Conservation (phyloP, 2,113 vertebrate species). For the Smithornis capensis region DNA sequence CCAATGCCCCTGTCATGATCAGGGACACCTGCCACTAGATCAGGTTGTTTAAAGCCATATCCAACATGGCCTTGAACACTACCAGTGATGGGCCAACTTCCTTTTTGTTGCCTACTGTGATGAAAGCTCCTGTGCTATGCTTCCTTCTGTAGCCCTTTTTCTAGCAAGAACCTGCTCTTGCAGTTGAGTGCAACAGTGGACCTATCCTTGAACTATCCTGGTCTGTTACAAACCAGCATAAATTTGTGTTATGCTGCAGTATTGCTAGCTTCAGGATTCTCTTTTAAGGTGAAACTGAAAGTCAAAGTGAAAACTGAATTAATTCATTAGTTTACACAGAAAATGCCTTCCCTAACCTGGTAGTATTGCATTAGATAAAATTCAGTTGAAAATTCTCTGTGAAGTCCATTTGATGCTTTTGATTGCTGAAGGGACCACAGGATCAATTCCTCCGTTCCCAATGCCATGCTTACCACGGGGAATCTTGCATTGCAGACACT, state of each 20-base stretch:
- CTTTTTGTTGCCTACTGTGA: not conserved
- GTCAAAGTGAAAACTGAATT: not conserved
- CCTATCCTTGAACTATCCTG: not conserved
- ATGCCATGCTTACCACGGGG: fast-evolving
- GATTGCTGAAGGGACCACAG: not conserved
- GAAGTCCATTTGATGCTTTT: not conserved
- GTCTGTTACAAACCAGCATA: not conserved
- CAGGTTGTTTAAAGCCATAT: not conserved
- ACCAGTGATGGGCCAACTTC: not conserved
- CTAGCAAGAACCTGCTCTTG: not conserved
- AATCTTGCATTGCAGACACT: not conserved
- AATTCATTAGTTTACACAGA: not conserved
- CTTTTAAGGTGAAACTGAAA: slow-evolving; percentile 21
- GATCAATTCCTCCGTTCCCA: not conserved
- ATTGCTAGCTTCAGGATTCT: not conserved
- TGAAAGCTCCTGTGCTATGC: not conserved
- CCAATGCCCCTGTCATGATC: not conserved
- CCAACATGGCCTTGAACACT: not conserved
- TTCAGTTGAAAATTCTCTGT: not conserved
- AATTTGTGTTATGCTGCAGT: not conserved
- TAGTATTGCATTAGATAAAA: not conserved
- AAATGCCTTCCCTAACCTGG: not conserved
- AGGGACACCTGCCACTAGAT: not conserved
- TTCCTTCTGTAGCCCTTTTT: not conserved
- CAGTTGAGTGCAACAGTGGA: not conserved